Percentiles rank a stretch among this genome's conserved stretches.
Evolutionary conservation across 1,140 invertebrate genomes (phyloP).

Genomic region (Neodiprion lecontei): DNA sequence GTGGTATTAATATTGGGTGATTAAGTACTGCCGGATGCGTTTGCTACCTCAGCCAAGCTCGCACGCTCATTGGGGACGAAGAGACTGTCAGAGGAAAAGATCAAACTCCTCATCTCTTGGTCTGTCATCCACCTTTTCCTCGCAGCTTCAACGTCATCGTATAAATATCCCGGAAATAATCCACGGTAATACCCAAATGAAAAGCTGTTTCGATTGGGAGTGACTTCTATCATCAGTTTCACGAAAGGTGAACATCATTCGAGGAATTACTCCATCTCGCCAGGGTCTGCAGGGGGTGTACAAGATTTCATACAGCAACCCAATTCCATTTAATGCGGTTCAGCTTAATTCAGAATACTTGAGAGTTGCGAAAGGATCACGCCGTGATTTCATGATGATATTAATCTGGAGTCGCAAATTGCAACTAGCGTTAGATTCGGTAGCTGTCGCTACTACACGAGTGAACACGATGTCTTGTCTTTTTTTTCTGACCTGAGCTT

Average conservation of each 20-base stretch:
- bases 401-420: background rate
- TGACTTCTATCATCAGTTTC: too few species aligned
- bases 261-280: too few species aligned
- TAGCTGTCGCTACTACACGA: background rate
- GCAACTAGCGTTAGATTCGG: background rate
- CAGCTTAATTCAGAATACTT: too few species aligned
- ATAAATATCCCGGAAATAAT: too few species aligned
- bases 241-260: too few species aligned
- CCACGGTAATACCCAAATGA: too few species aligned
- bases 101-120: background rate
- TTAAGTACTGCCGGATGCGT: slow-evolving; percentile 55
- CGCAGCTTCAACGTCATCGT: too few species aligned
- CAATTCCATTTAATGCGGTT: too few species aligned
- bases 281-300: too few species aligned
- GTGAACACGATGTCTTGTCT: background rate
- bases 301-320: too few species aligned
- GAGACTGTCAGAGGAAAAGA: background rate
- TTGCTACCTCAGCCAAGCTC: background rate
- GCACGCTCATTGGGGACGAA: background rate
- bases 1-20: slow-evolving; percentile 60
- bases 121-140: background rate
- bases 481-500: background rate
- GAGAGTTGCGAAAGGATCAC: background rate
- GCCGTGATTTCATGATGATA: background rate
- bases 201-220: too few species aligned